Evolutionary conservation across 2,113 vertebrate species (phyloP).

Genomic region (Cathartes aura): DNA sequence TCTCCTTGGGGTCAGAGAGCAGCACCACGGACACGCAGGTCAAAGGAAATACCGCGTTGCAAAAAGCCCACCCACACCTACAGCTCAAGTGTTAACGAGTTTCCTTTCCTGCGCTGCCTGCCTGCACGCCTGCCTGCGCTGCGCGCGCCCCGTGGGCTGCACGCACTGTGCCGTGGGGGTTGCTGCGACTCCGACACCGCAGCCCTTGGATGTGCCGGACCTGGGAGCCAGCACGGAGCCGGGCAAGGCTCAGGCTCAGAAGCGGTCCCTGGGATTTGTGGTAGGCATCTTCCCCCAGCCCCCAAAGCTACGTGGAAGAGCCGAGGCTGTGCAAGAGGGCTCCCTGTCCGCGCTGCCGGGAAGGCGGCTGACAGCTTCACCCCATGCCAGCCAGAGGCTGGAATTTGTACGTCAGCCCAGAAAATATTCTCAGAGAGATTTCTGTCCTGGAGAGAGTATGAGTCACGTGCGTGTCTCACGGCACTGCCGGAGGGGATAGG

Average conservation of each 20-base stretch:
- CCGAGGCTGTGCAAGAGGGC: background rate
- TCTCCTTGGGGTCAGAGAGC: background rate
- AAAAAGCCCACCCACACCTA: background rate
- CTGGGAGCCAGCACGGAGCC: background rate
- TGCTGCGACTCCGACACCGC: background rate
- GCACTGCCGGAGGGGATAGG: background rate
- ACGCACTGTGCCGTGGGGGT: rapidly evolving
- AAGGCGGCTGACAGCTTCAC: background rate
- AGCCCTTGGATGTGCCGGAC: background rate
- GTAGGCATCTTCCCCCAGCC: background rate
- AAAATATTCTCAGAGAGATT: background rate
- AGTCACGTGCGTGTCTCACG: rapidly evolving
- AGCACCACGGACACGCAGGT: rapidly evolving
- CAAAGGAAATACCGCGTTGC: no score
- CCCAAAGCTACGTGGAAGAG: background rate
- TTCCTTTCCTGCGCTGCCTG: background rate
- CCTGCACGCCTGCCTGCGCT: background rate
- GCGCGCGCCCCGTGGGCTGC: background rate
- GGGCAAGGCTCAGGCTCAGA: background rate
- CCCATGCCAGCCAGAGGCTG: background rate
- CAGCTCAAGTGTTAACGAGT: background rate
- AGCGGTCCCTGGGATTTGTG: background rate
- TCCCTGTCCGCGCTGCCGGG: rapidly evolving
- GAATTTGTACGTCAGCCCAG: background rate
- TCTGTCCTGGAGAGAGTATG: background rate